Evolutionary conservation across 2,888 invertebrate genomes (phyloP).

Genomic region (Dinocampus coccinellae): DNA sequence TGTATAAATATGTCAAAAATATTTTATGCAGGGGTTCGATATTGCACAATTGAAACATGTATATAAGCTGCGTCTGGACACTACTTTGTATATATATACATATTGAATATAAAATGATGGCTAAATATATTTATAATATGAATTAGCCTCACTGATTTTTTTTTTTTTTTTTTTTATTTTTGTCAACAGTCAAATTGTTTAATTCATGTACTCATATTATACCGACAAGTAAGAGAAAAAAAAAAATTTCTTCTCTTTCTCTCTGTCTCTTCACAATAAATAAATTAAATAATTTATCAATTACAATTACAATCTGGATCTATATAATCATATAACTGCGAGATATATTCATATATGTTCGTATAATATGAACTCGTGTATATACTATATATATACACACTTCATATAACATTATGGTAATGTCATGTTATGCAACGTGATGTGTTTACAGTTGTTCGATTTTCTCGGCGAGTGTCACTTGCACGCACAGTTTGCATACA

Average conservation of each 20-base stretch:
- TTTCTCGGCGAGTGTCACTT: constrained; percentile 34
- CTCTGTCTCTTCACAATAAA: too few relatives aligned
- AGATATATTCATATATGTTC: neutral
- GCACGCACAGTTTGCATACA: constrained; percentile 29
- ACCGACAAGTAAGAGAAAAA: too few relatives aligned
- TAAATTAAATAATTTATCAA: too few relatives aligned
- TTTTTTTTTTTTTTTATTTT: too few relatives aligned
- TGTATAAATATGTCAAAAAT: constrained; percentile 3
- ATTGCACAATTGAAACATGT: neutral
- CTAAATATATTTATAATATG: neutral
- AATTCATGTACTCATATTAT: too few relatives aligned
- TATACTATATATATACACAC: neutral
- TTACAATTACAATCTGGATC: too few relatives aligned
- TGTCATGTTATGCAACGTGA: constrained; percentile 44
- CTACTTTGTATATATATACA: neutral
- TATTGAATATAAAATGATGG: neutral
- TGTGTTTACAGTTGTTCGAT: constrained; percentile 22
- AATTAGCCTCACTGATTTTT: neutral
- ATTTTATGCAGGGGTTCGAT: neutral
- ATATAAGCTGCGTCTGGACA: neutral
- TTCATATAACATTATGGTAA: constrained; percentile 40
- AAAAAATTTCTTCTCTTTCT: too few relatives aligned
- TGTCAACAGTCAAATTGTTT: too few relatives aligned
- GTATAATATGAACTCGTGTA: neutral
- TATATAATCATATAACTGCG: constrained; percentile 6